A percentile compares a stretch with the other conserved stretches of the same genome.
Evolutionary conservation across 1,140 invertebrate species (phyloP).

Genomic region (Colletes latitarsis): DNA sequence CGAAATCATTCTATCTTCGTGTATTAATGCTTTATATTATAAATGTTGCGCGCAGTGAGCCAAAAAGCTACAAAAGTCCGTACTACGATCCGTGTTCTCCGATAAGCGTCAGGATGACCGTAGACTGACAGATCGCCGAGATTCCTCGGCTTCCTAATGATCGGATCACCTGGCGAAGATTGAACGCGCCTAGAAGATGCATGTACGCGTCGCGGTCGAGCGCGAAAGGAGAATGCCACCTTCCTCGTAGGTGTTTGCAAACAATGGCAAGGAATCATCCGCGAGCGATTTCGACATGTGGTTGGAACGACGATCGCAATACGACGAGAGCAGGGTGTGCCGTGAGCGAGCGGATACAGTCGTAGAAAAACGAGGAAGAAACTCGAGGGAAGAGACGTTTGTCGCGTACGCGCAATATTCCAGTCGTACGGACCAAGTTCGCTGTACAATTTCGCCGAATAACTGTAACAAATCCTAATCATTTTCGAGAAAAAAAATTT

Average conservation of each 20-base stretch:
- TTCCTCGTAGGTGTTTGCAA: constrained; percentile 63
- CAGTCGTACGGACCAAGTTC: no score
- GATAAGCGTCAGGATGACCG: neutral
- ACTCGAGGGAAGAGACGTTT: neutral
- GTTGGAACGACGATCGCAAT: constrained; percentile 49
- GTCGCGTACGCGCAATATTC: no score
- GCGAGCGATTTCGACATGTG: constrained; percentile 56
- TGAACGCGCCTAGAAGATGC: constrained; percentile 17
- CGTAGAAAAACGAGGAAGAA: constrained; percentile 12
- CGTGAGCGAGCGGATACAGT: constrained; percentile 42
- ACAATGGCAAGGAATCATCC: constrained; percentile 62
- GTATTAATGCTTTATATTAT: neutral
- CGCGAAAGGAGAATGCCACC: constrained; percentile 41
- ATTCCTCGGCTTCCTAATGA: constrained; percentile 39
- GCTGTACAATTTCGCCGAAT: no score
- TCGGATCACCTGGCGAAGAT: constrained; percentile 49
- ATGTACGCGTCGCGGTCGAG: constrained; percentile 18
- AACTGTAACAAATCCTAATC: no score
- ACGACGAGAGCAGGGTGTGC: constrained; percentile 57
- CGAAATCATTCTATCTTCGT: neutral
- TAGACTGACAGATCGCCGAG: constrained; percentile 28
- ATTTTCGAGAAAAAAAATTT: no score
- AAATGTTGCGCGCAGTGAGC: no score
- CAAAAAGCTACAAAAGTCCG: no score
- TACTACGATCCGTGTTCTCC: neutral